A percentile compares a stretch with the other conserved stretches of the same genome.
Conservation (phyloP, 1,140 invertebrate species). For the Rhagoletis pomonella region DNA sequence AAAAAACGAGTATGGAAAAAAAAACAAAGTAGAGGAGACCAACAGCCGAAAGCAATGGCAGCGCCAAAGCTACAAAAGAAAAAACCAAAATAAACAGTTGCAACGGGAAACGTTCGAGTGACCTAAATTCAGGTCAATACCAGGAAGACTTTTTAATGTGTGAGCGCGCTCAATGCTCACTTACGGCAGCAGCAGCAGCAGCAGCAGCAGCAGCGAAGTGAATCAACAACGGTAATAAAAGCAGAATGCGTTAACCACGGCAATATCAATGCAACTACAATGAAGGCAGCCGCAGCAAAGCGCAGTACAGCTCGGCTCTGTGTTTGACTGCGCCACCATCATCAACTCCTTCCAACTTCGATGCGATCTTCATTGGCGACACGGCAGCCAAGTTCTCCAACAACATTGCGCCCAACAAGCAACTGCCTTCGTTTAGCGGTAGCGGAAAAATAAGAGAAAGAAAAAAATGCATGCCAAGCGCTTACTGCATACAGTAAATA, state of each 20-base stretch:
- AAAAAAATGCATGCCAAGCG: background rate
- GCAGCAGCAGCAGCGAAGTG: background rate
- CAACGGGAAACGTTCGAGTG: slow-evolving; percentile 59
- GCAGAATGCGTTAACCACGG: background rate
- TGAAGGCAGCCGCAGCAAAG: background rate
- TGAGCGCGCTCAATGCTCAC: no score
- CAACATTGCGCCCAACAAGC: background rate
- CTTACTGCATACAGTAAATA: slow-evolving; percentile 34
- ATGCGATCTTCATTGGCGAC: slow-evolving; percentile 47
- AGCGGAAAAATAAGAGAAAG: background rate
- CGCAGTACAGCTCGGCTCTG: background rate
- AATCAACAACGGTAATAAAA: slow-evolving; percentile 12
- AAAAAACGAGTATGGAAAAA: background rate
- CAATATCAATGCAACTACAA: slow-evolving; percentile 9
- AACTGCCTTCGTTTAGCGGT: background rate
- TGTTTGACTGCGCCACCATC: background rate
- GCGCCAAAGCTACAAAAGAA: background rate
- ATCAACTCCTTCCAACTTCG: slow-evolving; percentile 3
- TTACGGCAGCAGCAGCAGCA: slow-evolving; percentile 11
- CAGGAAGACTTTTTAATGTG: slow-evolving; percentile 58
- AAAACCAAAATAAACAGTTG: slow-evolving; percentile 42
- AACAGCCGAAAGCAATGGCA: background rate
- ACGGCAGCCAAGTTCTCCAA: background rate
- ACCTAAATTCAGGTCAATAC: slow-evolving; percentile 63
- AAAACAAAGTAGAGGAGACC: background rate